Conservation (phyloP, 2,113 vertebrate genomes). For the Cichladusa arquata region DNA sequence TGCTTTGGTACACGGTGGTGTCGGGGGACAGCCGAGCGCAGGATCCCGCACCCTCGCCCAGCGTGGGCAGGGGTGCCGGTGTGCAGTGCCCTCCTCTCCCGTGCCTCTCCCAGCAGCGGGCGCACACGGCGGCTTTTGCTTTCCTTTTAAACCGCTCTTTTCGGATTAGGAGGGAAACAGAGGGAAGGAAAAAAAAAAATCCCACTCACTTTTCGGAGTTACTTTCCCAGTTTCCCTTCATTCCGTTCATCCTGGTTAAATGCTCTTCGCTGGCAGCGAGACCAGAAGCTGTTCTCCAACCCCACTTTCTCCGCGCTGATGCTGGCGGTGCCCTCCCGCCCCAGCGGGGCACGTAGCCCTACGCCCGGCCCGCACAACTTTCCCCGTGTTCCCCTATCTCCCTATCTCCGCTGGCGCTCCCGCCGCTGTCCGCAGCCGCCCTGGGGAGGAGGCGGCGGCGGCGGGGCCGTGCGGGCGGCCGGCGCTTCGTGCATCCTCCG, state of each 20-base stretch:
- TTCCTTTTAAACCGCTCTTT: neutral
- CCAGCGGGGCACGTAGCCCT: neutral
- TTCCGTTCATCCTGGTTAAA: neutral
- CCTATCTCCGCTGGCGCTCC: neutral
- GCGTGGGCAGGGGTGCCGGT: neutral
- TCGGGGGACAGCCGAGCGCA: neutral
- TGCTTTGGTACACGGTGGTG: neutral
- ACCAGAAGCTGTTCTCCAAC: neutral
- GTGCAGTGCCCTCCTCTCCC: neutral
- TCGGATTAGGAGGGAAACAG: neutral
- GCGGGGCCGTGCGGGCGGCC: neutral
- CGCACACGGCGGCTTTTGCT: neutral
- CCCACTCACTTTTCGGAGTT: conserved; percentile 27
- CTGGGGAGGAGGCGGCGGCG: neutral
- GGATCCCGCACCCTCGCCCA: neutral
- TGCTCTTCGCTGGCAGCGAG: neutral
- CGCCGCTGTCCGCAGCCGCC: neutral
- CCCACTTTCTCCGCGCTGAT: neutral
- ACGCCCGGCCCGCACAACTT: neutral
- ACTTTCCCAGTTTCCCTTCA: neutral
- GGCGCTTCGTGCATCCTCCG: neutral
- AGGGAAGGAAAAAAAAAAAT: neutral
- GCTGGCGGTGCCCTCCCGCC: neutral
- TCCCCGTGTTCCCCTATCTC: neutral
- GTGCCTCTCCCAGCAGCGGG: neutral